Percentiles rank a stretch among this genome's conserved stretches.
These are phyloP conservation scores for Xestia sexstrigata DNA, from an alignment of 2,888 invertebrate species.

Conservation along the genomic window DNA sequence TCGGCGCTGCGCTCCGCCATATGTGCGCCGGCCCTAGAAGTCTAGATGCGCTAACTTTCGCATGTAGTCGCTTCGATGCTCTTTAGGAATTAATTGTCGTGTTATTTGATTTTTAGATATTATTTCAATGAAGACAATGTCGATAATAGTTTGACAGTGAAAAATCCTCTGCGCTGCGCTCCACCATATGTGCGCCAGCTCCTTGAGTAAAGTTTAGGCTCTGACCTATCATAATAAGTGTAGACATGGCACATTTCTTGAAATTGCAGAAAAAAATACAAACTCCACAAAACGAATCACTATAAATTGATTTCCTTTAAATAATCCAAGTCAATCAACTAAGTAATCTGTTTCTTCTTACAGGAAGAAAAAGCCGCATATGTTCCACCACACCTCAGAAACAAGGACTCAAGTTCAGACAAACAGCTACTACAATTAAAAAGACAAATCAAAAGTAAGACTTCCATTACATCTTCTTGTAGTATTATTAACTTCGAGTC, in stretches of 20 bases:
- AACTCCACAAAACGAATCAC: neutral
- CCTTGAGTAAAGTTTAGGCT: too few species aligned
- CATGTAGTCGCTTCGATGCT: too few species aligned
- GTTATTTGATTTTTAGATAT: too few species aligned
- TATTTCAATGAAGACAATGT: too few species aligned
- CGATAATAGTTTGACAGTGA: too few species aligned
- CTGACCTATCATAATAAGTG: neutral
- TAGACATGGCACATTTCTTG: neutral
- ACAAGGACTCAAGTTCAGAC: constrained; percentile 88
- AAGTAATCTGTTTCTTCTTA: constrained; percentile 12
- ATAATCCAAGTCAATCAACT: neutral
- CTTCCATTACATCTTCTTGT: neutral
- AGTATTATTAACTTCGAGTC: too few species aligned
- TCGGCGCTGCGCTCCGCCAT: too few species aligned
- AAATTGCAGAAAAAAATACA: neutral
- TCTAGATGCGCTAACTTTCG: too few species aligned
- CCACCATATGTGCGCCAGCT: too few species aligned
- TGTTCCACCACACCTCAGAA: constrained; percentile 95
- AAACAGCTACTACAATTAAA: constrained; percentile 92
- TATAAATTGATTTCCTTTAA: neutral
- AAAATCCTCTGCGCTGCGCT: too few species aligned
- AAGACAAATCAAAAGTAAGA: constrained; percentile 95
- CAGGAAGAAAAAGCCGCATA: constrained; percentile 92
- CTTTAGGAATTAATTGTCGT: too few species aligned
- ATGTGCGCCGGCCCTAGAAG: too few species aligned